Evolutionary conservation across 1,140 invertebrate genomes (phyloP), one percentile per base, ranked within the genome.

Genomic region (Lepeophtheirus salmonis): DNA sequence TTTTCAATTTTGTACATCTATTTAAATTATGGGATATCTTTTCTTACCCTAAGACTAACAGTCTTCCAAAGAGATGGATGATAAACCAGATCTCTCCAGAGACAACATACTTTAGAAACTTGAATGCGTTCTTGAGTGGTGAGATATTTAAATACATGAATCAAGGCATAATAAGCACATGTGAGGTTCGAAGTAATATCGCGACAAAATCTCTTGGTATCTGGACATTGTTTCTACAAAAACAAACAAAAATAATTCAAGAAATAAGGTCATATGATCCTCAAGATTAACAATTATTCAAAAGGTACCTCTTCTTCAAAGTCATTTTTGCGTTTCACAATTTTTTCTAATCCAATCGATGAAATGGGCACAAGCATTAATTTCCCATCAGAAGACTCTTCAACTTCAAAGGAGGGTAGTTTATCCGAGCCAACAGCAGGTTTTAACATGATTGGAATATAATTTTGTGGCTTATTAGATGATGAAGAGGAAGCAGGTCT

Each of bases 131-230:
- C 59, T 13, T 23, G 1, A 18, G 25, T 50, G n/a, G n/a, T 4
- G 6, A 61, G 25, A 55, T 53, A 61, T 25, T 54, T 61, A 24
- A 61, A 61, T 2, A 61, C 59, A 55, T 61, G 50, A 3, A 56
- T 13, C 18, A 61, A 21, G 21, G 49, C 49, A 52, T 50, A 61
- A 16, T 61, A 61, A 13, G 16, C 51, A 24, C n/a, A 14, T 17
- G 41, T 17, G 1, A 61, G 23, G 14, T 16, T 61, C n/a, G 10
- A 16, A 21, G 23, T 48, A 61, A 52, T 60, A 16, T 61, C n/a
- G 13, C 30, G 23, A 21, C 23, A 41, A 16, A 17, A 30, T 17
- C 25, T 2, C 22, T 30, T 25, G 55, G 16, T 24, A 23, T 57
- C 17, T n/a, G 23, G 16, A 23, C 16, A 3, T 17, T 17, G n/a